Evolutionary conservation across 2,113 vertebrate species (phyloP), one percentile per base, ranked within the genome.

Genomic region (Microtus richardsoni): DNA sequence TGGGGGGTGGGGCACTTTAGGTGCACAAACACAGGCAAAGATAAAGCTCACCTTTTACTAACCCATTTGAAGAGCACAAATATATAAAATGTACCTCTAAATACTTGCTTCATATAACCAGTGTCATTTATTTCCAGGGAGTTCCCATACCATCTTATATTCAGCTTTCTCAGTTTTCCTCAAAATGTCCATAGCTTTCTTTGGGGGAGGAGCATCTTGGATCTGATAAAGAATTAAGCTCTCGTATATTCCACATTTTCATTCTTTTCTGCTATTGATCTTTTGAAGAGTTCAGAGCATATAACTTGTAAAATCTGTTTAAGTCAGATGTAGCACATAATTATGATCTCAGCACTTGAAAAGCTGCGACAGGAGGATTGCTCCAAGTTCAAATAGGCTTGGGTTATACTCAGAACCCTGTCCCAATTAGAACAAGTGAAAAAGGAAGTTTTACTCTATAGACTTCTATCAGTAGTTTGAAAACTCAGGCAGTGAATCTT

Each of bases 251-350:
- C 19, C 36, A 16, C 58, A 70, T 95, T 95, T 91, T 36, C 6
- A 41, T 84, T 91, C 75, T 95, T 95, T 66, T 66, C 26, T 90
- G 39, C 8, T 14, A 49, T 79, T 60, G 58, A 70, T 8, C 68
- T 96, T 92, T 91, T 77, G 30, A 91, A 86, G 68, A 91, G 54
- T 95, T 39, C 7, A 52, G 33, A 44, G 26, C 60, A 89, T 74
- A 60, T 86, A 74, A 47, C 66, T 93, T 92, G 30, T 93, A 58
- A 87, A 36, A 14, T 49, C 41, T n/a, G 17, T 49, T 86, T 52
- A 70, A 70, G 12, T 22, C 64, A 86, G 26, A 10, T 68, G 19
- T 36, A 86, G 62, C 30, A n/a, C 21, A 52, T 86, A 47, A 10
- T 87, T 70, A 6, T 87, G 26, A 66, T 47, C 28, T 39, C 44